A percentile compares a stretch with the other conserved stretches of the same genome.
phyloP scores from a whole-genome alignment of 2,888 invertebrate species.

The Drosophila pegasa region DNA sequence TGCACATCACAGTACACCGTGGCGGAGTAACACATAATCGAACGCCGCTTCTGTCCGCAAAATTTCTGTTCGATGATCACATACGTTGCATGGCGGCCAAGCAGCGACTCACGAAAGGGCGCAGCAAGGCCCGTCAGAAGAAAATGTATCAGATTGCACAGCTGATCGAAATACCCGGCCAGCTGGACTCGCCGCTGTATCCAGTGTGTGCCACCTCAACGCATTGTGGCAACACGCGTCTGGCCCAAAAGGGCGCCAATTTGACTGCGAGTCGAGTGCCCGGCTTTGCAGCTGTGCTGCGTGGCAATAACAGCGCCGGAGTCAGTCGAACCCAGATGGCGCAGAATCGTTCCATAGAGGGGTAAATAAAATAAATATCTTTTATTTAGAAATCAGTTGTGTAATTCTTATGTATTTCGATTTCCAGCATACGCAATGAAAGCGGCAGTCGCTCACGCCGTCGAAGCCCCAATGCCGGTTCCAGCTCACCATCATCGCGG shows the following conservation, averaged over 20 bases:
- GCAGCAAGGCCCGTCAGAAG: slow-evolving; percentile 97
- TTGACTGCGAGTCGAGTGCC: slow-evolving; percentile 86
- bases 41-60: slow-evolving; percentile 93
- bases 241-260: slow-evolving; percentile 86
- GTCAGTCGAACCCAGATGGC: slow-evolving; percentile 83
- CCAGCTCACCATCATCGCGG: slow-evolving; percentile 82
- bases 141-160: slow-evolving; percentile 98
- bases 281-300: slow-evolving; percentile 87
- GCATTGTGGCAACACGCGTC: slow-evolving; percentile 73
- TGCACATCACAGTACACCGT: slow-evolving; percentile 96
- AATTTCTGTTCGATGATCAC: slow-evolving; percentile 99
- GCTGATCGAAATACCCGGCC: slow-evolving; percentile 91
- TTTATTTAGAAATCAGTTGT: background rate
- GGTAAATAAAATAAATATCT: slow-evolving; percentile 61
- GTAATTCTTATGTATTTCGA: background rate
- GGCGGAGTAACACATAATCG: slow-evolving; percentile 89
- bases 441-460: slow-evolving; percentile 80
- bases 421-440: slow-evolving; percentile 79
- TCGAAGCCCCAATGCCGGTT: slow-evolving; percentile 86
- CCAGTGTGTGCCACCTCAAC: slow-evolving; percentile 80
- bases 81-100: slow-evolving; percentile 99
- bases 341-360: slow-evolving; percentile 83
- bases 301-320: slow-evolving; percentile 84
- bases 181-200: slow-evolving; percentile 82
- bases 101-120: slow-evolving; percentile 93